phyloP scores from a whole-genome alignment of 2,888 invertebrate genomes.

The Theretra japonica region DNA sequence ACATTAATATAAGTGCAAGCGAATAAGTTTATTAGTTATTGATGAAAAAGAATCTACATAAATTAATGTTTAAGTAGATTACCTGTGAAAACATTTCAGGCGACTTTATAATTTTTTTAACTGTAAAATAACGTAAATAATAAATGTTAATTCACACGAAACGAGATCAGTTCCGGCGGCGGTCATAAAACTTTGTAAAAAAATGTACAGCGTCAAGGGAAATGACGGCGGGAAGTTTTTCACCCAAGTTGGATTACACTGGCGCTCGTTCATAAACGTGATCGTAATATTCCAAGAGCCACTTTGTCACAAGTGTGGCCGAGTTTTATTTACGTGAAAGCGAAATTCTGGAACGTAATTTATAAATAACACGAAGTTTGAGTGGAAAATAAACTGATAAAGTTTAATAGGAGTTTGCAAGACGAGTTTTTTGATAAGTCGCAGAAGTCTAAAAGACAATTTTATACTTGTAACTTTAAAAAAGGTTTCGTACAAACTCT shows the following conservation, averaged over 20 bases:
- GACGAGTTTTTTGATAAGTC: not conserved
- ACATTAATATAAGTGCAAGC: too few species aligned
- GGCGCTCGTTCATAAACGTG: constrained; percentile 61
- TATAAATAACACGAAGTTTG: constrained; percentile 20
- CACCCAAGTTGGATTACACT: constrained; percentile 71
- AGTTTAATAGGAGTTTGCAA: constrained; percentile 8
- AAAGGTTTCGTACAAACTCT: too few species aligned
- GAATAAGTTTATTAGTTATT: too few species aligned
- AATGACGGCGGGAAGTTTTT: constrained; percentile 61
- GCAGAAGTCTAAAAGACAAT: too few species aligned
- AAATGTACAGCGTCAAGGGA: constrained; percentile 60
- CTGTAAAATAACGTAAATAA: not conserved
- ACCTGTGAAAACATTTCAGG: too few species aligned
- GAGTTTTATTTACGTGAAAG: constrained; percentile 62
- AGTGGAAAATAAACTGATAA: not conserved
- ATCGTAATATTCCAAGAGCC: constrained; percentile 59
- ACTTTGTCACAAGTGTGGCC: constrained; percentile 51
- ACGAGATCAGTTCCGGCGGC: constrained; percentile 33
- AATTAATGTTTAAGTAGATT: too few species aligned
- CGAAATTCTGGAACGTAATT: constrained; percentile 32
- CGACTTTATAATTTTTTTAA: not conserved
- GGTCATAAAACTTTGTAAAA: constrained; percentile 54
- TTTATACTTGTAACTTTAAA: too few species aligned
- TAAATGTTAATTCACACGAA: constrained; percentile 17
- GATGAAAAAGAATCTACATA: too few species aligned